Base-by-base conservation (phyloP, 1,140 invertebrate species). In the Tetraneura akinire region DNA sequence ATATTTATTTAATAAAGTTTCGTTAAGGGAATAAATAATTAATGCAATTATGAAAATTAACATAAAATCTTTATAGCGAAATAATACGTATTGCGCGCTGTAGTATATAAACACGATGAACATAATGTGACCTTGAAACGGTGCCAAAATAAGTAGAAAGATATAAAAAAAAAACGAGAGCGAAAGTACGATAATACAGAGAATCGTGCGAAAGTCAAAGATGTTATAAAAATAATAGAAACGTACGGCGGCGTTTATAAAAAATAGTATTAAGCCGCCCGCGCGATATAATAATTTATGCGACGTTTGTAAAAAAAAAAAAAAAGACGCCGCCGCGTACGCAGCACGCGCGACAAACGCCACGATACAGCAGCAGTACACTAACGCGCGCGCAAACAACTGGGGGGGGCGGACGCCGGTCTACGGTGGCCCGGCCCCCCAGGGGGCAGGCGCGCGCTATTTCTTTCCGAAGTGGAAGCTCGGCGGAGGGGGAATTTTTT, bases 381-480 rank as follows among this genome's bases (percentile, higher is more conserved):
- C 66, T 1, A 4, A 26, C 66, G 21, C 66, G 42, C n/a, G 21
- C 66, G 42, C 37, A 18, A 13, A 21, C 29, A 32, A 71, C 68
- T 55, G 73, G 32, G 32, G 32, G 32, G 32, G 73, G 73, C 73
- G 73, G 73, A 11, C 73, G 55, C 55, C 53, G 32, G 13, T n/a
- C 73, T n/a, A 21, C 21, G 23, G 73, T 76, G 55, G 73, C 73
- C 73, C 73, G 73, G 60, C 73, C 73, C 73, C 42, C 73, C 32
- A 37, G 32, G 32, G 32, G 51, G 73, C 37, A 53, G 73, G 73
- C 51, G 73, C 51, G 73, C 32, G 60, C 60, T 76, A 53, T 76
- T 76, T 76, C 73, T 53, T 60, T 60, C 73, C 73, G 73, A 53
- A 37, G 32, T 53, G 73, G 73, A 57, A 76, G 73, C 53, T 76